Conservation (phyloP, 2,113 vertebrate species). For the Microtus richardsoni region DNA sequence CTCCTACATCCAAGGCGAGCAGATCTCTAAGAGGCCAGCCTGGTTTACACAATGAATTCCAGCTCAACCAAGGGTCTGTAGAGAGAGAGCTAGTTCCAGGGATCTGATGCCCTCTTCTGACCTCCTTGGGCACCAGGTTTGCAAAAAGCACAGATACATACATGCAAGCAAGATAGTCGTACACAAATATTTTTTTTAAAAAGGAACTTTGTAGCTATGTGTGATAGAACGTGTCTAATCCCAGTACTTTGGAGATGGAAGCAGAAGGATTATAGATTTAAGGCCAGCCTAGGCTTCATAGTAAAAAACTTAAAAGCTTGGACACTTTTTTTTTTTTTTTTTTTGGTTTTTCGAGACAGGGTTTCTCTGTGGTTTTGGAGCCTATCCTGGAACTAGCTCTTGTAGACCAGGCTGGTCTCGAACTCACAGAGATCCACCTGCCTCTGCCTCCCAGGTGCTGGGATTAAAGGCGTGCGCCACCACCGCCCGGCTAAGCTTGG, state of each 20-base stretch:
- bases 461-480: too few relatives aligned
- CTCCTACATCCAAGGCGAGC: neutral
- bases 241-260: neutral
- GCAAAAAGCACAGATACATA: neutral
- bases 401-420: too few relatives aligned
- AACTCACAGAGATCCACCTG: too few relatives aligned
- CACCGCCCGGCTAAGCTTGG: too few relatives aligned
- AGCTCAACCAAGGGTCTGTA: too few relatives aligned
- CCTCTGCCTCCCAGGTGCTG: too few relatives aligned
- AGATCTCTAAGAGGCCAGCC: neutral
- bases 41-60: neutral
- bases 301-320: neutral
- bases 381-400: too few relatives aligned
- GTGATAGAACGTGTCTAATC: neutral
- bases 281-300: neutral
- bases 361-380: too few relatives aligned
- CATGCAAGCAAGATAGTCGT: neutral
- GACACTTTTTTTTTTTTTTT: too few relatives aligned
- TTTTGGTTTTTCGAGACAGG: too few relatives aligned
- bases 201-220: neutral
- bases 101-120: neutral
- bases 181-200: neutral
- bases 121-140: neutral
- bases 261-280: neutral
- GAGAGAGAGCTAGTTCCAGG: neutral